Evolutionary conservation across 2,888 invertebrate genomes (phyloP), one percentile per base, ranked within the genome.

Genomic region (Acholoe squamosa): DNA sequence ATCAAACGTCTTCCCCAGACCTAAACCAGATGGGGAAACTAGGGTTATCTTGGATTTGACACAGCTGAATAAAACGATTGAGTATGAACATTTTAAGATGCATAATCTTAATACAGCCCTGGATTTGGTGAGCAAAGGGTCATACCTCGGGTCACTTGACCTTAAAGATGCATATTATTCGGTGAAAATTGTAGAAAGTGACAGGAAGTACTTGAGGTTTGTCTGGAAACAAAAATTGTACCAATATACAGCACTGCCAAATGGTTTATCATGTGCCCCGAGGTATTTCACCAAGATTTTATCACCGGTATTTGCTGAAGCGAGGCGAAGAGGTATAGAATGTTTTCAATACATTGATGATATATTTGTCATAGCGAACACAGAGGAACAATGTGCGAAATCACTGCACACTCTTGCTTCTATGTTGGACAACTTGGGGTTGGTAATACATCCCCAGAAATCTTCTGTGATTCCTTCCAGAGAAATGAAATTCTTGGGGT

Each of bases 21-120:
- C 90, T 5, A 90, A 90, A 28, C 71, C 71, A 12, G 31, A 90
- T 52, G 80, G 80, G 0, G 28, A 71, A 14, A 16, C 31, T 28
- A 51, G 90, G 33, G n/a, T 90, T 25, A 90, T 90, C 16, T n/a
- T 90, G 25, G 77, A 90, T 84, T 52, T 90, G 5, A 80, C 56
- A 80, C 51, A 90, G 77, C 51, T 90, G 7, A 90, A 90, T 80
- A 52, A 80, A 52, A 12, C 1, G 43, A 22, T 90, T 0, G 28
- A 80, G 16, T 90, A 90, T 28, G 14, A 90, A 14, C 90, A 90
- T 90, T 90, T 90, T 19, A 84, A 84, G n/a, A 84, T 84, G 84
- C 33, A 16, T 51, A 10, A 5, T n/a, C 43, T 84, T 1, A 34
- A 84, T 19, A 84, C 84, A 43, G 84, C 84, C 43, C 16, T 84